Evolutionary conservation across 2,113 vertebrate genomes (phyloP), one percentile per base, ranked within the genome.

Genomic region (Alaudala cheleensis): DNA sequence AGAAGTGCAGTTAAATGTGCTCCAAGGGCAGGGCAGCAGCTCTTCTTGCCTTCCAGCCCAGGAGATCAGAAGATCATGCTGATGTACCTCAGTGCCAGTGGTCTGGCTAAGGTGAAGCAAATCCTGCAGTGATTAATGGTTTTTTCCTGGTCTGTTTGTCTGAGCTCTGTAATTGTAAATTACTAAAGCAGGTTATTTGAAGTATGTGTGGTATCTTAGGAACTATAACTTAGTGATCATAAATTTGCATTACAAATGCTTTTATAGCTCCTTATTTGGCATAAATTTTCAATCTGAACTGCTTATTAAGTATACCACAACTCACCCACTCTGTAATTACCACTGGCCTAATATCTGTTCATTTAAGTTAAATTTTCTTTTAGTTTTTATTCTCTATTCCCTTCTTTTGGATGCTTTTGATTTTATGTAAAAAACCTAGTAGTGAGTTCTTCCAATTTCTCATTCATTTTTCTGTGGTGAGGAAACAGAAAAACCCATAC

Each of bases 241-340:
- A 90, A 81, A 95, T 97, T 93, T 96, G 87, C 91, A 96, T 95
- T 91, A 96, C 51, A 96, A 97, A 88, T 94, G 17, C 42, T 88
- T 6, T 2, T 86, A 72, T 14, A 84, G 66, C 40, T 89, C 50
- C n/a, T 85, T 45, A 85, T 60, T 70, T 77, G 50, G 79, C 91
- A 92, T 82, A 73, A 53, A 72, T 92, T 88, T 92, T 92, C 64
- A 62, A 40, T 83, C 56, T 74, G 57, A 96, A 86, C 67, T 88
- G 73, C 76, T 90, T 76, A 95, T 95, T 95, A 95, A 60, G 70
- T 73, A 40, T 11, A 93, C 92, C 79, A 90, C 88, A 96, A 78
- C 60, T 83, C 21, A 88, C 29, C 39, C 45, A 95, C 51, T 81
- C 84, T 94, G 50, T 91, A 88, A 92, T 95, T 87, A 83, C 81